Conservation (phyloP, 2,888 invertebrate genomes). For the Panopea generosa region DNA sequence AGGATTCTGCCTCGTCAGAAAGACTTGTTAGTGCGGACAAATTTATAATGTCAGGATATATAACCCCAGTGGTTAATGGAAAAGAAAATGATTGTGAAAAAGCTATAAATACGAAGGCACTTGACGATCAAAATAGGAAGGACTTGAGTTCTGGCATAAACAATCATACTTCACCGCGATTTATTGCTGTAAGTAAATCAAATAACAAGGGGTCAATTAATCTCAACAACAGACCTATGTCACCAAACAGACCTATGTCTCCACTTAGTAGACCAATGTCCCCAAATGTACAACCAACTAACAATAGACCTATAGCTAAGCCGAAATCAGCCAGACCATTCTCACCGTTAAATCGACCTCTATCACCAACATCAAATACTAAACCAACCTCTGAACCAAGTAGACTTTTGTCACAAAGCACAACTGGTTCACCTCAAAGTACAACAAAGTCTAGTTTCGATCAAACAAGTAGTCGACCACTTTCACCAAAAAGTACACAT, state of each 20-base stretch:
- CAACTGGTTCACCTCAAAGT: constrained; percentile 34
- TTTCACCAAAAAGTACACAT: too few relatives aligned
- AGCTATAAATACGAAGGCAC: constrained; percentile 1
- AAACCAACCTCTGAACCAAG: constrained; percentile 26
- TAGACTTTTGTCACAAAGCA: constrained; percentile 22
- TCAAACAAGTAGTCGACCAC: constrained; percentile 27
- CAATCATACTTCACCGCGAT: not conserved
- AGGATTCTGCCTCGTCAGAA: not conserved
- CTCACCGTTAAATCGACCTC: constrained; percentile 14
- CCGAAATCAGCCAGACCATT: constrained; percentile 12
- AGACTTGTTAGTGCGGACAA: constrained; percentile 1
- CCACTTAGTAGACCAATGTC: constrained; percentile 33
- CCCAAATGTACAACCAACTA: constrained; percentile 22
- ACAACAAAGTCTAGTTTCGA: constrained; percentile 54
- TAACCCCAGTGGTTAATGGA: not conserved
- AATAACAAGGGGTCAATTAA: constrained; percentile 16
- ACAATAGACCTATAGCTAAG: not conserved
- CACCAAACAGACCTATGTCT: constrained; percentile 19
- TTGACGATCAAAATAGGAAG: too few relatives aligned
- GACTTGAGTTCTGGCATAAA: too few relatives aligned
- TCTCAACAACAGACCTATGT: constrained; percentile 13
- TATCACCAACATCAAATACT: constrained; percentile 4
- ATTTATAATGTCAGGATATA: not conserved
- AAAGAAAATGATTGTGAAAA: not conserved
- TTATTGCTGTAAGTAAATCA: constrained; percentile 15